Base-by-base conservation (phyloP, 2,888 invertebrate genomes). In the Bibio marci region DNA sequence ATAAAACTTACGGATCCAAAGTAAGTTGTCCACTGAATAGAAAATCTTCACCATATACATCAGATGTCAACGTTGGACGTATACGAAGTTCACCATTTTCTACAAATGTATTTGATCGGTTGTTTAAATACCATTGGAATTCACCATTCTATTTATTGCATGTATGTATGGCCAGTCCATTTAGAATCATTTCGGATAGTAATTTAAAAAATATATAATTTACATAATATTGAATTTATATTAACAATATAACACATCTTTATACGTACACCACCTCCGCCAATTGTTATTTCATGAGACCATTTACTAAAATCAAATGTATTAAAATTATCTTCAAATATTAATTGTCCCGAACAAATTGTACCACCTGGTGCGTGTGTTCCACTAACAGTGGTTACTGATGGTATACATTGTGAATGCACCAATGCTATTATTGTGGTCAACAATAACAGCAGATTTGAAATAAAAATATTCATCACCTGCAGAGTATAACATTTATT, bases 111-210 rank as follows among this genome's bases (percentile, higher is more conserved):
- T 78, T 77, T 1, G 67, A 62, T 22, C 78, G 65, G 52, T 75
- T 76, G 60, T 79, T 46, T 48, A 56, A 66, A 54, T 76, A 76
- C 59, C 71, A 72, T 56, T 78, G 72, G 56, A 78, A 78, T 54
- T 78, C 76, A 71, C 73, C 72, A 55, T 77, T 76, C 73, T 22
- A 8, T 22, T n/a, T n/a, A n/a, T n/a, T n/a, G n/a, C n/a, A n/a
- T n/a, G n/a, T n/a, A n/a, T n/a, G n/a, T n/a, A n/a, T n/a, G n/a
- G n/a, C n/a, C n/a, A n/a, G n/a, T n/a, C n/a, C n/a, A n/a, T n/a
- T n/a, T n/a, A n/a, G n/a, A n/a, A n/a, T n/a, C n/a, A n/a, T 26
- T 26, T 25, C 3, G 11, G 10, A 22, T 8, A 25, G 25, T 14
- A 6, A 22, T 12, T 13, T 22, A 22, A 7, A 7, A 15, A 35